Evolutionary conservation across 2,888 invertebrate species (phyloP).

Genomic region (Pristionchus arcanus): DNA sequence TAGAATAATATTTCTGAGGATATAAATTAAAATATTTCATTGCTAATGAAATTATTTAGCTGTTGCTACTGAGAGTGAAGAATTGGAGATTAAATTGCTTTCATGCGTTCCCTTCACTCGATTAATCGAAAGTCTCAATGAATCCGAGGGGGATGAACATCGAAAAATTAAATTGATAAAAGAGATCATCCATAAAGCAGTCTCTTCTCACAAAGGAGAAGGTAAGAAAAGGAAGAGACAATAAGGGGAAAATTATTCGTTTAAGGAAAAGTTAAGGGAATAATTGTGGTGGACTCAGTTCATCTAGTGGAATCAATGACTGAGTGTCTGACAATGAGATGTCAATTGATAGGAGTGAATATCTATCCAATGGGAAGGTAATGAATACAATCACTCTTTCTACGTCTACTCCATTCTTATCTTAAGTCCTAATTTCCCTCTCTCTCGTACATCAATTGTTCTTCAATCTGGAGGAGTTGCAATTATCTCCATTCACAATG

Average conservation of each 20-base stretch:
- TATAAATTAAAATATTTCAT: no score
- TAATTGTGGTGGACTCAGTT: neutral
- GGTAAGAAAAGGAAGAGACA: neutral
- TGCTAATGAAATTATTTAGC: neutral
- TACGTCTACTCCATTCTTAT: neutral
- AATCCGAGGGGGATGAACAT: constrained; percentile 40
- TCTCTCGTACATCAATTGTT: neutral
- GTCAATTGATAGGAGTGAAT: neutral
- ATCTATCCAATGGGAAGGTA: constrained; percentile 16
- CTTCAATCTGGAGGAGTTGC: constrained; percentile 23
- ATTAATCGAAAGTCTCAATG: neutral
- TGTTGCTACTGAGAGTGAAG: neutral
- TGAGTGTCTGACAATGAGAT: neutral
- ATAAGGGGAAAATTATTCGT: neutral
- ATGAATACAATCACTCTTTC: neutral
- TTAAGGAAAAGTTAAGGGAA: neutral
- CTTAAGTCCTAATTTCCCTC: neutral
- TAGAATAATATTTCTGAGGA: neutral
- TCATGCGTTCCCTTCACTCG: neutral
- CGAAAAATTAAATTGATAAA: constrained; percentile 38
- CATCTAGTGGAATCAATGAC: neutral
- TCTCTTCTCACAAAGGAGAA: neutral
- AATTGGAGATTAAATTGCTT: neutral
- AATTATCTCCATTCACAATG: constrained; percentile 13
- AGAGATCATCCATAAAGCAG: constrained; percentile 28